Base-by-base conservation (phyloP, 2,797 vertebrate genomes). In the Argentina silus region DNA sequence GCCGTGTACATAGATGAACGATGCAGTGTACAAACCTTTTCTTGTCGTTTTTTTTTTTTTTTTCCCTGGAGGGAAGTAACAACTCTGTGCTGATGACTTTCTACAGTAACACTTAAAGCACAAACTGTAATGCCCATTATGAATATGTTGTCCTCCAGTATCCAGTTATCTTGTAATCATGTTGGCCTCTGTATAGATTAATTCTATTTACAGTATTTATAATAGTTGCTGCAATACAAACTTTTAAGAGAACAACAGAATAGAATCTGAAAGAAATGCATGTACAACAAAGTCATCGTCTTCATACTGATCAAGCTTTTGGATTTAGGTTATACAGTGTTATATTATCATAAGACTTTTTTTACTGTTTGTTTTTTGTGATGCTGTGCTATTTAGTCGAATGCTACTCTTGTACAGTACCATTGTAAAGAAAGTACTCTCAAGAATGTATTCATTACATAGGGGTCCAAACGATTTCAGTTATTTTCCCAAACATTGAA, bases 41-140 rank as follows among this genome's bases (percentile, higher is more conserved):
- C n/a, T n/a, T n/a, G n/a, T n/a, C n/a, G n/a, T 59, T 75, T 64
- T 47, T 19, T 50, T 51, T 14, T 8, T 59, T 53, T 55, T n/a
- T 44, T 42, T 70, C 72, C 45, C 8, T 60, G 68, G 45, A 77
- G 47, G 64, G 53, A 73, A 3, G 67, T 78, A 73, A 69, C 73
- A 65, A 70, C 79, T 81, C 69, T 76, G 70, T 57, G 44, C 36
- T 70, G 21, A 42, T 60, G 27, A 62, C 76, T 85, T 66, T 76
- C 69, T 82, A 69, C 59, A 64, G 78, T 2, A 27, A 65, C 69
- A 71, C 66, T 45, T 42, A 69, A 87, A 84, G 80, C 80, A 82
- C 82, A 84, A 71, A 62, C 50, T n/a, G 63, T 60, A 6, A 51
- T 57, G 47, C 62, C 76, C 12, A 64, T 67, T 79, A 67, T 74